These are phyloP conservation scores for Drymodes brunneopygia DNA, from an alignment of 2,113 vertebrate genomes.

Conservation along the genomic window DNA sequence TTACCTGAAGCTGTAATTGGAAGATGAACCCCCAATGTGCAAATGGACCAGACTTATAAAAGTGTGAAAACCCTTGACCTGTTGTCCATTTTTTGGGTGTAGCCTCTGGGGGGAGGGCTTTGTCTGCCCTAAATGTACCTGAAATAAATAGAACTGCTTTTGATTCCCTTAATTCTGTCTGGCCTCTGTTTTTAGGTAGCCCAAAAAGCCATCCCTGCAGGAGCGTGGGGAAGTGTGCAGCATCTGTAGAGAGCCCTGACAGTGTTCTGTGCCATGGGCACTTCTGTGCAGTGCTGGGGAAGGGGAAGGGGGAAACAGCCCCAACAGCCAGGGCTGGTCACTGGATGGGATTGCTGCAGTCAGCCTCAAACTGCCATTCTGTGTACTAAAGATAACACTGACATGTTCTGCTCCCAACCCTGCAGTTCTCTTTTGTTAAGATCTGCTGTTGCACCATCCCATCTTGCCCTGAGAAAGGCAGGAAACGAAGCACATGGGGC, in stretches of 20 bases:
- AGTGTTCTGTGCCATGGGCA: rapidly evolving
- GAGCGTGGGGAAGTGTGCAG: rapidly evolving
- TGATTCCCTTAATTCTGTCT: neutral
- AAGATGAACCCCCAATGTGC: neutral
- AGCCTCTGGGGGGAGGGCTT: neutral
- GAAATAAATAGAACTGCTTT: neutral
- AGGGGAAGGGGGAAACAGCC: neutral
- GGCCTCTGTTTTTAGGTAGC: neutral
- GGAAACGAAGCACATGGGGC: rapidly evolving
- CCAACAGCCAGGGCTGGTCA: neutral
- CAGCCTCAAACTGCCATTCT: neutral
- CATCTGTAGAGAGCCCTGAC: neutral
- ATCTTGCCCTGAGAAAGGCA: neutral
- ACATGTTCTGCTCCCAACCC: neutral
- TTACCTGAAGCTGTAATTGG: neutral
- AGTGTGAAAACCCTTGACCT: rapidly evolving
- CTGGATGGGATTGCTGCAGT: neutral
- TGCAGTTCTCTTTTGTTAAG: neutral
- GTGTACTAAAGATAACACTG: neutral
- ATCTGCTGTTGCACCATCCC: neutral
- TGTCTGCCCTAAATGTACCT: rapidly evolving
- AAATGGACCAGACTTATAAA: neutral
- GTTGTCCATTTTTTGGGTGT: rapidly evolving
- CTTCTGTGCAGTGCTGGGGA: rapidly evolving
- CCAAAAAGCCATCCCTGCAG: neutral